Evolutionary conservation across 2,888 invertebrate genomes (phyloP).

Genomic region (Choristoneura rosaceana): DNA sequence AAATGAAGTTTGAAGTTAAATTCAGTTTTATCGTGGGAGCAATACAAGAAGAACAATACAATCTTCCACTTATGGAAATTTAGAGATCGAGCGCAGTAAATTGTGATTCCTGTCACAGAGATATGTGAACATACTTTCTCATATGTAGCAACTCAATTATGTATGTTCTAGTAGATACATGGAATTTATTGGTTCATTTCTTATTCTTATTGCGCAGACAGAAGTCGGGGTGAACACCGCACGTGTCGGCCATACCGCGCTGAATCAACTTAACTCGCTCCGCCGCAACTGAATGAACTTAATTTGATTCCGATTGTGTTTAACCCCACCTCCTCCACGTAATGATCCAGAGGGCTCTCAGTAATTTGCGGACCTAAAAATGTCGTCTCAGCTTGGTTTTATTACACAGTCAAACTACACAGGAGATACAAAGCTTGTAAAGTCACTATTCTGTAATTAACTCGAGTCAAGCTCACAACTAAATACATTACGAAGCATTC

Average conservation of each 20-base stretch:
- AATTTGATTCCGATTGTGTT: conserved; percentile 84
- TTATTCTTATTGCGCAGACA: conserved; percentile 70
- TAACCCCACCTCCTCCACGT: conserved; percentile 75
- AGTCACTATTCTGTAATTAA: conserved; percentile 42
- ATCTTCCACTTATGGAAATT: not conserved
- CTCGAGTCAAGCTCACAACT: conserved; percentile 47
- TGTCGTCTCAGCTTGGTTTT: conserved; percentile 43
- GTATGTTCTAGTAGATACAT: conserved; percentile 45
- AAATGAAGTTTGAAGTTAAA: not conserved
- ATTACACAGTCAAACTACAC: conserved; percentile 23
- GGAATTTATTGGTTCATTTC: conserved; percentile 63
- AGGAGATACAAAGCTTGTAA: conserved; percentile 30
- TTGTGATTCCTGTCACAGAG: conserved; percentile 18
- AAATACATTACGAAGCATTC: conserved; percentile 54
- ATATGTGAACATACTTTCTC: conserved; percentile 6
- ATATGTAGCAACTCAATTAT: conserved; percentile 36
- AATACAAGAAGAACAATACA: not conserved
- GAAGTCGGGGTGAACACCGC: conserved; percentile 54
- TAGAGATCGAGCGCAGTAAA: conserved; percentile 12
- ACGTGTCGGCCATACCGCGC: conserved; percentile 72
- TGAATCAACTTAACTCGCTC: conserved; percentile 77
- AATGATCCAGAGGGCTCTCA: conserved; percentile 72
- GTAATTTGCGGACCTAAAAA: conserved; percentile 52
- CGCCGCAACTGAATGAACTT: conserved; percentile 80
- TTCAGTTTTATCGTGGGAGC: not conserved